Conservation (phyloP, 2,113 vertebrate species). For the Acanthochromis polyacanthus region DNA sequence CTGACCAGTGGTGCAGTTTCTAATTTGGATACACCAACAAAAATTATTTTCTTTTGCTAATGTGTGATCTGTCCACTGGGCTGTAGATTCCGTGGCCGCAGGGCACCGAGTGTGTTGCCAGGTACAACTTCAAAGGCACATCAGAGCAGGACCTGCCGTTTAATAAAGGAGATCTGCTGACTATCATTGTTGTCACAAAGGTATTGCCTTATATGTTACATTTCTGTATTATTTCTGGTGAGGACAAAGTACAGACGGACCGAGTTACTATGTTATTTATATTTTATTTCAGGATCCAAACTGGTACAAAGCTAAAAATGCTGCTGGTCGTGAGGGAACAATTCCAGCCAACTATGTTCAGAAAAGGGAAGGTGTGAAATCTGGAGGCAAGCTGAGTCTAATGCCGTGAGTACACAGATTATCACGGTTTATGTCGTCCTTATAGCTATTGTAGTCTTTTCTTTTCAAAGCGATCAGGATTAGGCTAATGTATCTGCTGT, state of each 20-base stretch:
- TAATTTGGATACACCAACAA: background rate
- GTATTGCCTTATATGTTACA: slow-evolving; percentile 71
- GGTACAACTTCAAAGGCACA: slow-evolving; percentile 95
- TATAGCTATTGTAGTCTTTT: background rate
- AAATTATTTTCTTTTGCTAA: slow-evolving; percentile 1
- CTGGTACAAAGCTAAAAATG: slow-evolving; percentile 98
- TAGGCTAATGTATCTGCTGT: slow-evolving; percentile 2
- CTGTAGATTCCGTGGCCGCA: slow-evolving; percentile 87
- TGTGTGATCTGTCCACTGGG: background rate
- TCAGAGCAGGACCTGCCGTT: slow-evolving; percentile 95
- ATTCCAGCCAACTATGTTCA: slow-evolving; percentile 98
- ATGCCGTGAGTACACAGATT: slow-evolving; percentile 93
- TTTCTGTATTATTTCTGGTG: background rate
- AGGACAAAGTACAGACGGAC: background rate
- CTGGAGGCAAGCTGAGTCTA: slow-evolving; percentile 94
- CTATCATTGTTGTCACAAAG: slow-evolving; percentile 95
- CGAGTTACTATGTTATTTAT: background rate
- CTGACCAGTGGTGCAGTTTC: background rate
- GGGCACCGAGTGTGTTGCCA: slow-evolving; percentile 97
- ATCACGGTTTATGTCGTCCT: background rate
- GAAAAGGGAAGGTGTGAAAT: slow-evolving; percentile 94
- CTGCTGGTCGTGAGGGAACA: slow-evolving; percentile 91
- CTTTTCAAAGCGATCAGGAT: background rate
- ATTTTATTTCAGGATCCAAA: slow-evolving; percentile 91
- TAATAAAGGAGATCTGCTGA: slow-evolving; percentile 95